Percentiles rank a stretch among this genome's conserved stretches.
These are phyloP conservation scores for Erebia epiphron DNA, from an alignment of 2,888 invertebrate genomes.

Conservation along the genomic window DNA sequence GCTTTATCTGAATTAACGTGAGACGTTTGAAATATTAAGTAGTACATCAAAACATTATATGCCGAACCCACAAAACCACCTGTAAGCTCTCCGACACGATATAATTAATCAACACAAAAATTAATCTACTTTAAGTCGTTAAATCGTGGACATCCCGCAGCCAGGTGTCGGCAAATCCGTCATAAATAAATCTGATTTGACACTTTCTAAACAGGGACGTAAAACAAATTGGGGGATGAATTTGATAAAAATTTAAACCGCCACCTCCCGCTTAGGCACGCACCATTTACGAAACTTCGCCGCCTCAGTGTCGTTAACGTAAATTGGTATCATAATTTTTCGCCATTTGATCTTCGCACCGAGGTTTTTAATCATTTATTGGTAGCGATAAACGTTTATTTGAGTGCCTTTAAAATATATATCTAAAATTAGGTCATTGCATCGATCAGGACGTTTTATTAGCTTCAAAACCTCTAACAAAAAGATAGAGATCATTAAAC, in stretches of 20 bases:
- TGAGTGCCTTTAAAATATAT: not conserved
- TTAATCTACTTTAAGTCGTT: conserved; percentile 4
- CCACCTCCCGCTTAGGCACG: conserved; percentile 34
- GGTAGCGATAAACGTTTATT: conserved; percentile 20
- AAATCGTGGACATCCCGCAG: conserved; percentile 33
- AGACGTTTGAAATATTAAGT: not conserved
- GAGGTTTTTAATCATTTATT: conserved; percentile 31
- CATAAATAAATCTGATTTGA: conserved; percentile 78
- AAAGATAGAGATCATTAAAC: not conserved
- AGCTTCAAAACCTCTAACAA: not conserved
- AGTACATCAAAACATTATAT: not conserved
- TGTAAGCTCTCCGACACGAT: not conserved
- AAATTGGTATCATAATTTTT: conserved; percentile 36
- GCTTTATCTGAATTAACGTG: not conserved
- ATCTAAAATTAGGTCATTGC: not conserved
- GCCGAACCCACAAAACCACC: not conserved
- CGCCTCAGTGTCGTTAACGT: conserved; percentile 36
- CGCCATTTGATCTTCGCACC: conserved; percentile 29
- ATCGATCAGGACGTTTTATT: not conserved
- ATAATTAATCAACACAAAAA: conserved; percentile 20
- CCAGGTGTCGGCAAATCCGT: conserved; percentile 72
- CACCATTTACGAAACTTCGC: conserved; percentile 33
- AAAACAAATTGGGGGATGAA: conserved; percentile 57
- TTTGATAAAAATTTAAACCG: conserved; percentile 42
- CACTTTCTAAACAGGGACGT: conserved; percentile 63